These are phyloP conservation scores for Alexandromys fortis DNA, from an alignment of 2,113 vertebrate species.

Conservation along the genomic window DNA sequence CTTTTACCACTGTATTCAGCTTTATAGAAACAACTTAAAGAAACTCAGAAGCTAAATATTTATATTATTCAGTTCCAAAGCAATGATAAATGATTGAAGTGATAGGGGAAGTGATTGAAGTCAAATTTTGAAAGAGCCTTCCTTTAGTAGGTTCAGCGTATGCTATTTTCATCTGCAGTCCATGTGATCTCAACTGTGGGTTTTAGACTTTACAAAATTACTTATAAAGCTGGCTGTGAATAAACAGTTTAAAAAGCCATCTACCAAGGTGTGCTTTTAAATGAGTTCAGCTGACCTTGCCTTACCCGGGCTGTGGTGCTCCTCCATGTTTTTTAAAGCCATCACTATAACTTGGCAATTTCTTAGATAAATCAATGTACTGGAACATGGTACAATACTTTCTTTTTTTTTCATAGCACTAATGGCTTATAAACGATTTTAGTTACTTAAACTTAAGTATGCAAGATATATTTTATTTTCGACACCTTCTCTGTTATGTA, in stretches of 20 bases:
- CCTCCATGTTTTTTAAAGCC: background rate
- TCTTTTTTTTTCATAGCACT: background rate
- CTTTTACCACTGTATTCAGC: background rate
- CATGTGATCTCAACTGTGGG: background rate
- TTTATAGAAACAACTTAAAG: slow-evolving; percentile 31
- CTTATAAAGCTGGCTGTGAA: background rate
- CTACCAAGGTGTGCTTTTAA: background rate
- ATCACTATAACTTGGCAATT: background rate
- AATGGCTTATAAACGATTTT: slow-evolving; percentile 28
- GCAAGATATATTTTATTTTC: background rate
- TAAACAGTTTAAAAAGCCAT: slow-evolving; percentile 16
- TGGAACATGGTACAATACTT: background rate
- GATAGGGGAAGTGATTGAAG: background rate
- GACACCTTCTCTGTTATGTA: slow-evolving; percentile 6
- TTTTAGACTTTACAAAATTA: slow-evolving; percentile 44
- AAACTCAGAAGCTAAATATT: slow-evolving; percentile 15
- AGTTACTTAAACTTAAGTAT: slow-evolving; percentile 12
- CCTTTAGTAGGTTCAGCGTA: background rate
- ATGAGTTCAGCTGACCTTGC: background rate
- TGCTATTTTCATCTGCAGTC: background rate
- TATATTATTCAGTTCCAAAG: background rate
- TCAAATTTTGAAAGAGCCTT: slow-evolving; percentile 24
- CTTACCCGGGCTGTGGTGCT: background rate
- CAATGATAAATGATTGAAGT: background rate
- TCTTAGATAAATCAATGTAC: slow-evolving; percentile 2